phyloP scores from a whole-genome alignment of 1,140 invertebrate genomes.

The Pristionchus pacificus region DNA sequence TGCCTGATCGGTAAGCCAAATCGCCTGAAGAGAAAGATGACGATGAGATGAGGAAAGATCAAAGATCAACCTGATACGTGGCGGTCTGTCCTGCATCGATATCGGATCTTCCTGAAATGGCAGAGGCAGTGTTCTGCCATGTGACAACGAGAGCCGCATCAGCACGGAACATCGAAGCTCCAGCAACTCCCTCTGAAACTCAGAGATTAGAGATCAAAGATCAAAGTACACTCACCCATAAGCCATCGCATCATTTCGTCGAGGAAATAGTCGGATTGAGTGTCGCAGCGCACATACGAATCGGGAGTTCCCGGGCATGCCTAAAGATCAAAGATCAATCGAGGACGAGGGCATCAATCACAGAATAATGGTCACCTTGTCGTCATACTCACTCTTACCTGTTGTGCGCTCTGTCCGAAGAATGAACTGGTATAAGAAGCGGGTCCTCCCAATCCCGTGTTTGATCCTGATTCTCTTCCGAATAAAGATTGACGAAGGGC shows the following conservation, averaged over 20 bases:
- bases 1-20: constrained; percentile 39
- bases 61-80: constrained; percentile 37
- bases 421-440: constrained; percentile 25
- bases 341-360: neutral
- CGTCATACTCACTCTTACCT: too few relatives aligned
- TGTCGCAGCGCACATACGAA: constrained; percentile 33
- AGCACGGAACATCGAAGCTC: constrained; percentile 35
- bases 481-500: constrained; percentile 35
- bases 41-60: too few relatives aligned
- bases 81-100: constrained; percentile 33
- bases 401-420: constrained; percentile 23
- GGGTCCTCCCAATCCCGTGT: constrained; percentile 33
- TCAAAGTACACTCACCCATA: neutral
- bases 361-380: too few relatives aligned
- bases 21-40: neutral
- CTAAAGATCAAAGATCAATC: constrained; percentile 11
- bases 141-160: constrained; percentile 40
- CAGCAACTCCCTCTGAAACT: constrained; percentile 38
- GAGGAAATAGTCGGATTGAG: constrained; percentile 29
- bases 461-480: constrained; percentile 34
- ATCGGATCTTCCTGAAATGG: constrained; percentile 38
- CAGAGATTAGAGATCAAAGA: too few relatives aligned
- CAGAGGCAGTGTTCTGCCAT: constrained; percentile 40
- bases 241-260: constrained; percentile 42
- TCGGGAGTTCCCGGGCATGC: constrained; percentile 35